These are phyloP conservation scores for Corythoichthys intestinalis DNA, from an alignment of 2,113 vertebrate species.

Conservation along the genomic window DNA sequence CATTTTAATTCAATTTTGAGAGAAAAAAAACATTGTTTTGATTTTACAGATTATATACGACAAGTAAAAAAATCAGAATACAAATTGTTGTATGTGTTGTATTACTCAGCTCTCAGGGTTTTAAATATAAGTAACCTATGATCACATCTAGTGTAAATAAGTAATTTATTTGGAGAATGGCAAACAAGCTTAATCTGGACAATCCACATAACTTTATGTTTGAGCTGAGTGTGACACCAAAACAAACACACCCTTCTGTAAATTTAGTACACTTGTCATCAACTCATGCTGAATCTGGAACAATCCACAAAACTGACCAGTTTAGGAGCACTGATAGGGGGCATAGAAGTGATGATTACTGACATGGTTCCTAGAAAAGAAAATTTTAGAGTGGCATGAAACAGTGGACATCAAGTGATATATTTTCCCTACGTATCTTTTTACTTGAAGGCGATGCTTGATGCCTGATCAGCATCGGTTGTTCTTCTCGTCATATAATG, in stretches of 20 bases:
- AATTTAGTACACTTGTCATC: background rate
- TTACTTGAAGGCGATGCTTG: background rate
- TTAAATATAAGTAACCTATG: background rate
- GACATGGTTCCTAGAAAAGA: background rate
- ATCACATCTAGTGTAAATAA: background rate
- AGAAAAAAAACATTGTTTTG: no score
- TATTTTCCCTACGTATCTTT: background rate
- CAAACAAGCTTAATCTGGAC: background rate
- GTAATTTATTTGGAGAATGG: background rate
- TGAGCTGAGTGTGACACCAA: background rate
- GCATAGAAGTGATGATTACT: background rate
- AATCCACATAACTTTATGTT: background rate
- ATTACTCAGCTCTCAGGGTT: background rate
- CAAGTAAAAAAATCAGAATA: no score
- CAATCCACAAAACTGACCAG: background rate
- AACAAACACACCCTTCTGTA: background rate
- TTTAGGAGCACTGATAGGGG: background rate
- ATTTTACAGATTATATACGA: no score
- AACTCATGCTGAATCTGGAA: background rate
- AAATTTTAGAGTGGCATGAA: background rate
- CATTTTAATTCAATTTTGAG: no score
- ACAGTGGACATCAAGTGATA: background rate
- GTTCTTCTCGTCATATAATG: background rate
- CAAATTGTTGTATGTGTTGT: no score
- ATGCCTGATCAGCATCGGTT: background rate